A percentile compares a stretch with the other conserved stretches of the same genome.
Evolutionary conservation across 1,140 invertebrate genomes (phyloP).

Genomic region (Thrips palmi): DNA sequence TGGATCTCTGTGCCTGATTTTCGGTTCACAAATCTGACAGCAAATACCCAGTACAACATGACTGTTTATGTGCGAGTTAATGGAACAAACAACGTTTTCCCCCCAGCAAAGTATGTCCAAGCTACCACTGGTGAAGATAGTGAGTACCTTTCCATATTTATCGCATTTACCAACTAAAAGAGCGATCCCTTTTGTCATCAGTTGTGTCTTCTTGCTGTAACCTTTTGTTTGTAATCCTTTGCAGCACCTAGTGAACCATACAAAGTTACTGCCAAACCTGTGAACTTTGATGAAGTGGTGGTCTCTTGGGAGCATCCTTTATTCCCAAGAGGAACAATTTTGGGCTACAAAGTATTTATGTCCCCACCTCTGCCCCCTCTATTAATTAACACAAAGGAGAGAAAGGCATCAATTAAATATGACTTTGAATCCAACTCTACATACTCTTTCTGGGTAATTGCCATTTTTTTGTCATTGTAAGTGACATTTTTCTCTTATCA

Average conservation of each 20-base stretch:
- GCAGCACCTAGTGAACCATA: slow-evolving; percentile 41
- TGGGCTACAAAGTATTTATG: slow-evolving; percentile 40
- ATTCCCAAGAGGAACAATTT: slow-evolving; percentile 39
- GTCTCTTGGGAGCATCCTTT: slow-evolving; percentile 46
- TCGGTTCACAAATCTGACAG: slow-evolving; percentile 40
- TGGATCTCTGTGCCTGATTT: slow-evolving; percentile 33
- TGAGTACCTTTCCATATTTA: slow-evolving; percentile 19
- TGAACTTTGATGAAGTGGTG: slow-evolving; percentile 37
- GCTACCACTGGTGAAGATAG: slow-evolving; percentile 42
- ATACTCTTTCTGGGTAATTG: slow-evolving; percentile 56
- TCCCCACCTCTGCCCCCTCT: slow-evolving; percentile 31
- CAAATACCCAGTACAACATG: slow-evolving; percentile 55
- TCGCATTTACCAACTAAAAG: too few species aligned
- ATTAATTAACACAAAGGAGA: slow-evolving; percentile 20
- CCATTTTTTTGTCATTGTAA: slow-evolving; percentile 14
- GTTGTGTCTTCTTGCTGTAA: slow-evolving; percentile 2
- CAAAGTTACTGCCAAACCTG: slow-evolving; percentile 40
- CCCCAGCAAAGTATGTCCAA: slow-evolving; percentile 36
- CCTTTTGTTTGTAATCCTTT: slow-evolving; percentile 12
- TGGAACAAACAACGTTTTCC: slow-evolving; percentile 26
- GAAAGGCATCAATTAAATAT: slow-evolving; percentile 28
- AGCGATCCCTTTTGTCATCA: slow-evolving; percentile 3
- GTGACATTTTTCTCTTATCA: too few species aligned
- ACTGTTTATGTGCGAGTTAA: slow-evolving; percentile 46
- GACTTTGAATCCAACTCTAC: slow-evolving; percentile 37